These are phyloP conservation scores for Hylia prasina DNA, from an alignment of 2,113 vertebrate species.

Conservation along the genomic window DNA sequence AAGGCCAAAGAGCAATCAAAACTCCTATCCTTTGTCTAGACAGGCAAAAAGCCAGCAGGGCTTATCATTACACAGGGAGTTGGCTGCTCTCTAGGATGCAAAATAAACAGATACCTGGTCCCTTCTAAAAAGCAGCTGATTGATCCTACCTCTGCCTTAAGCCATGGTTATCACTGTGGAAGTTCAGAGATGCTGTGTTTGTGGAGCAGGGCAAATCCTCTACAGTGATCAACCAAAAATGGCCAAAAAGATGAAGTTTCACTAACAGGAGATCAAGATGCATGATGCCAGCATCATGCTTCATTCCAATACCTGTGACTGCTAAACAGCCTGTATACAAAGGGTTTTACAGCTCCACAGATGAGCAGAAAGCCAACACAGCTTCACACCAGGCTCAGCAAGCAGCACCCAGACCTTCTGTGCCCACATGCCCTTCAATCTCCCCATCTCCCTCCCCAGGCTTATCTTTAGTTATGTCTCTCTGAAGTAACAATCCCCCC, in stretches of 20 bases:
- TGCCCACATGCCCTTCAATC: not conserved
- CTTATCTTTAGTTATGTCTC: not conserved
- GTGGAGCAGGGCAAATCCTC: not conserved
- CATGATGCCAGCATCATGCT: not conserved
- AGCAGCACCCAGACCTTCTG: not conserved
- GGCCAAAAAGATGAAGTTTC: not conserved
- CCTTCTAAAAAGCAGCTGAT: not conserved
- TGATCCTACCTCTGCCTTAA: not conserved
- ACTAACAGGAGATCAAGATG: not conserved
- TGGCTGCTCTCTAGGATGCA: not conserved
- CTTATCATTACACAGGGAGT: not conserved
- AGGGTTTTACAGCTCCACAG: not conserved
- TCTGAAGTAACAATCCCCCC: not conserved
- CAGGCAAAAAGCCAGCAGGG: not conserved
- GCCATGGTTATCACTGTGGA: not conserved
- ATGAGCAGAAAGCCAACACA: not conserved
- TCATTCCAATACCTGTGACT: not conserved
- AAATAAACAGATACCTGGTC: not conserved
- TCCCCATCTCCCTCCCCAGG: not conserved
- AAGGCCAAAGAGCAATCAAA: not conserved
- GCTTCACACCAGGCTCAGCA: not conserved
- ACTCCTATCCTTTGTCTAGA: not conserved
- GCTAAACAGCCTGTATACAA: not conserved
- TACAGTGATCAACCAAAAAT: not conserved
- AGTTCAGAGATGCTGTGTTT: not conserved